Evolutionary conservation across 2,888 invertebrate genomes (phyloP).

Genomic region (Polietes domitor): DNA sequence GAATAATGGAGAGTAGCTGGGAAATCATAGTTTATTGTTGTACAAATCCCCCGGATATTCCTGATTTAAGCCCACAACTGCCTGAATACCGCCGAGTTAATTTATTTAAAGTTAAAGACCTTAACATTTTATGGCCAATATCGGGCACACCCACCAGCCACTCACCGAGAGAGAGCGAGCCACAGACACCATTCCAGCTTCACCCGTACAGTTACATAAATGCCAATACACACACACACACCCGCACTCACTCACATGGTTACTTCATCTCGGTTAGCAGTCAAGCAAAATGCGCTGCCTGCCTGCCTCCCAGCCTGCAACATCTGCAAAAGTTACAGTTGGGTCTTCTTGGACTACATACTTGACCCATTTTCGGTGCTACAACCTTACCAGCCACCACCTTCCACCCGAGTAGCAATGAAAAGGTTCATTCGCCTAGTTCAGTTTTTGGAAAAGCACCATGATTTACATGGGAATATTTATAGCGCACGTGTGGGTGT

Average conservation of each 20-base stretch:
- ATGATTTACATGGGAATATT: constrained; percentile 23
- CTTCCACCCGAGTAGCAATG: not conserved
- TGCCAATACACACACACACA: not conserved
- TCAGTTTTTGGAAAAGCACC: not conserved
- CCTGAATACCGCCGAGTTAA: not conserved
- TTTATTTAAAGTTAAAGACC: constrained; percentile 3
- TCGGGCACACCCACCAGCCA: not conserved
- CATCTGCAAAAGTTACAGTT: not conserved
- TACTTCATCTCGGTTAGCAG: not conserved
- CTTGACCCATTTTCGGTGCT: constrained; percentile 37
- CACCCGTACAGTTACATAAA: not conserved
- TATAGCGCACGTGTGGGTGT: not conserved
- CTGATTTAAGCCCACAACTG: not conserved
- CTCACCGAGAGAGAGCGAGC: not conserved
- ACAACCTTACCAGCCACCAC: not conserved
- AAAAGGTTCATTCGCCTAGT: constrained; percentile 47
- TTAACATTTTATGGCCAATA: not conserved
- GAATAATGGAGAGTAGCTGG: not conserved
- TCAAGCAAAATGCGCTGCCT: not conserved
- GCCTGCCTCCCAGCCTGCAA: too few species aligned
- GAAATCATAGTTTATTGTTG: not conserved
- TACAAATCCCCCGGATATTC: not conserved
- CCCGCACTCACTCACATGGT: constrained; percentile 5
- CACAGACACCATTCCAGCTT: too few species aligned
- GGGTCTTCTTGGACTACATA: constrained; percentile 23